Percentiles rank a stretch among this genome's conserved stretches.
Conservation (phyloP, 2,113 vertebrate species). For the Taxidea taxus region DNA sequence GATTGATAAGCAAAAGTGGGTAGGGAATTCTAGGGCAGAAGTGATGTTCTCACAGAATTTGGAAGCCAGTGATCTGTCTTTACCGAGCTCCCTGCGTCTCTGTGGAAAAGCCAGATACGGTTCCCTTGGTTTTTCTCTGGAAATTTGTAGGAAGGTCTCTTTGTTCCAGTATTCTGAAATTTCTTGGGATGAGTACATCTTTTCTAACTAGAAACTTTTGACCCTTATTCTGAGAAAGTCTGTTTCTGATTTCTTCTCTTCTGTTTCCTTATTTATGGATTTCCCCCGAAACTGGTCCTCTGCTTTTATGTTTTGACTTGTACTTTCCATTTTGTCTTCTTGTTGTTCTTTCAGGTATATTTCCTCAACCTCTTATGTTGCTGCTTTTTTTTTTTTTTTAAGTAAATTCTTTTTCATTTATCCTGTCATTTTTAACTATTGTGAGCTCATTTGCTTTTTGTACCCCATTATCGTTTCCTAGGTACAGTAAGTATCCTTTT, state of each 20-base stretch:
- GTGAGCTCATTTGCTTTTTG: fast-evolving
- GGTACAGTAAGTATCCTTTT: fast-evolving
- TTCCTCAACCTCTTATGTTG: not conserved
- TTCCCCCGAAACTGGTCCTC: not conserved
- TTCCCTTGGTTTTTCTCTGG: not conserved
- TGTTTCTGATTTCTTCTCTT: not conserved
- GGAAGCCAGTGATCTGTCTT: fast-evolving
- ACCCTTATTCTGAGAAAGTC: not conserved
- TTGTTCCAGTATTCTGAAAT: not conserved
- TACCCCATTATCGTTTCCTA: not conserved
- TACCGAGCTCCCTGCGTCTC: not conserved
- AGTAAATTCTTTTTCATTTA: not conserved
- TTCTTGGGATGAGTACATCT: not conserved
- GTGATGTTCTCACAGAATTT: not conserved
- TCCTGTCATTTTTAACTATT: not conserved
- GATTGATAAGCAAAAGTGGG: not conserved
- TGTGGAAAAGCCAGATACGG: fast-evolving
- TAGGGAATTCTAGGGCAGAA: not conserved
- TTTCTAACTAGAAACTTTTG: not conserved
- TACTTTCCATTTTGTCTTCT: not conserved
- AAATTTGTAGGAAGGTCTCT: not conserved
- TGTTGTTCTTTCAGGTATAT: not conserved
- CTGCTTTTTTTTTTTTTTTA: not conserved
- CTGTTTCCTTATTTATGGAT: not conserved
- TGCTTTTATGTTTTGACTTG: not conserved